Evolutionary conservation across 2,888 invertebrate genomes (phyloP).

Genomic region (Sialis lutaria): DNA sequence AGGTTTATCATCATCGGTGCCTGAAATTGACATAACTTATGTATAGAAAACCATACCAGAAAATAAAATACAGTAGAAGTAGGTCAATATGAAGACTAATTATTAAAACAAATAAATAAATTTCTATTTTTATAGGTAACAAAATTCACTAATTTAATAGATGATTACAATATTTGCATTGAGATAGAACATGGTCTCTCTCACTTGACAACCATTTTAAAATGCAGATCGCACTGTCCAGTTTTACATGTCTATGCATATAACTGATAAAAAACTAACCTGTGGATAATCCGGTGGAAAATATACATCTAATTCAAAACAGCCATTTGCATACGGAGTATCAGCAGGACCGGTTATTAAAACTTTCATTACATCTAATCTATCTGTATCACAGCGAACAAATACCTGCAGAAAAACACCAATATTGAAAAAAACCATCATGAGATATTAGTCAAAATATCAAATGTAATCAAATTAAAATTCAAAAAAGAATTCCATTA

Average conservation of each 20-base stretch:
- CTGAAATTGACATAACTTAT: slow-evolving; percentile 42
- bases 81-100: too few relatives aligned
- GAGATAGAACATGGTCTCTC: too few relatives aligned
- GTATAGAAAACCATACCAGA: too few relatives aligned
- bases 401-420: slow-evolving; percentile 38
- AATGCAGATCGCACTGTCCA: too few relatives aligned
- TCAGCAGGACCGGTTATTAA: slow-evolving; percentile 83
- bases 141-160: too few relatives aligned
- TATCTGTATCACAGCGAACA: slow-evolving; percentile 85
- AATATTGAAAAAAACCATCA: not conserved
- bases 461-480: not conserved
- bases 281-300: slow-evolving; percentile 54
- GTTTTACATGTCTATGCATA: too few relatives aligned
- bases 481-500: not conserved
- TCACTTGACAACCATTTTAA: too few relatives aligned
- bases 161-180: too few relatives aligned
- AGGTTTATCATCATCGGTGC: slow-evolving; percentile 82
- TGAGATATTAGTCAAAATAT: not conserved
- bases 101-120: too few relatives aligned
- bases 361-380: slow-evolving; percentile 92
- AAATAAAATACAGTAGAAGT: too few relatives aligned
- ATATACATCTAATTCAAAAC: slow-evolving; percentile 81
- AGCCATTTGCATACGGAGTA: slow-evolving; percentile 83
- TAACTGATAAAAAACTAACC: slow-evolving; percentile 11
- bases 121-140: too few relatives aligned